Conservation (phyloP, 2,888 invertebrate genomes). For the Automeris io region DNA sequence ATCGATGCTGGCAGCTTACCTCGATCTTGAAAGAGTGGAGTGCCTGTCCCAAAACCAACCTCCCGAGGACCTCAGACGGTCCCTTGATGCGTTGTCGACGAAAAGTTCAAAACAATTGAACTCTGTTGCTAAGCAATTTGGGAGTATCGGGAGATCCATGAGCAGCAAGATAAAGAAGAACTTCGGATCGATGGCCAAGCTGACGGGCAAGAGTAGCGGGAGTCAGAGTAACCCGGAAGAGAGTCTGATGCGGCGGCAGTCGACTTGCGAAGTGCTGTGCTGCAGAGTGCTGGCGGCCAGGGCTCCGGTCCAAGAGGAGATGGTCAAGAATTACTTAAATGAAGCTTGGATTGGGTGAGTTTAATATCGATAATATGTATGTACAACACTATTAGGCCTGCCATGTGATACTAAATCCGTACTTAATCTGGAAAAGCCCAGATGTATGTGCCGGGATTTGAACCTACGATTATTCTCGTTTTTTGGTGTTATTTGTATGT, state of each 20-base stretch:
- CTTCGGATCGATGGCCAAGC: constrained; percentile 79
- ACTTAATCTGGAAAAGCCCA: too few relatives aligned
- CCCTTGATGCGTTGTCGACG: constrained; percentile 60
- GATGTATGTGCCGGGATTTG: too few relatives aligned
- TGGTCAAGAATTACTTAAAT: constrained; percentile 88
- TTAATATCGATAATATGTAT: too few relatives aligned
- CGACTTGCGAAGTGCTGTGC: constrained; percentile 78
- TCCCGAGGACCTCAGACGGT: constrained; percentile 59
- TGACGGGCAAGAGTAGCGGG: constrained; percentile 57
- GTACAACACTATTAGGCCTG: too few relatives aligned
- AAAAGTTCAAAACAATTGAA: constrained; percentile 84
- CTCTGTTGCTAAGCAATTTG: constrained; percentile 88
- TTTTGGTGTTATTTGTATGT: too few relatives aligned
- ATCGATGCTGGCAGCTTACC: constrained; percentile 80
- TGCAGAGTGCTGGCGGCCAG: constrained; percentile 81
- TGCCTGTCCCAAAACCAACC: constrained; percentile 58
- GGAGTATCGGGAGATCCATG: constrained; percentile 82
- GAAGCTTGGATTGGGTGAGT: constrained; percentile 79
- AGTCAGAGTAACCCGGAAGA: constrained; percentile 75
- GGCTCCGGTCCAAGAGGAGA: constrained; percentile 85
- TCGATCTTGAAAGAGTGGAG: constrained; percentile 78
- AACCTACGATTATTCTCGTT: too few relatives aligned
- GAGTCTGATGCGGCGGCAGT: constrained; percentile 46
- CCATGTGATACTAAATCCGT: too few relatives aligned
- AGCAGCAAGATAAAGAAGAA: constrained; percentile 84